Conservation (phyloP, 1,140 invertebrate genomes). For the Oncopeltus fasciatus region DNA sequence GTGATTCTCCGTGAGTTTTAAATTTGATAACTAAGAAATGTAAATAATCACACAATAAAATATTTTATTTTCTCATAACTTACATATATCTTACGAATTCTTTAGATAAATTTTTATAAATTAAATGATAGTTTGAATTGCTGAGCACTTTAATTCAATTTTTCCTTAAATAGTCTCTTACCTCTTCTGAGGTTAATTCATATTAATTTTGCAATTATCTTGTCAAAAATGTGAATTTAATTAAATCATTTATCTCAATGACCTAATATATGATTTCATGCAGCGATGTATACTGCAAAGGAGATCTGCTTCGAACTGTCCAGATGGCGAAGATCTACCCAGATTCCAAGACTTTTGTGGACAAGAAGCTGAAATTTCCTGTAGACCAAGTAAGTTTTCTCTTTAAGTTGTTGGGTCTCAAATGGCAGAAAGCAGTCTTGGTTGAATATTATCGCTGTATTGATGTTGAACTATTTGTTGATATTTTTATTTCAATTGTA, state of each 20-base stretch:
- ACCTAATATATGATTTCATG: conserved; percentile 14
- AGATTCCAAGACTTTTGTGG: conserved; percentile 87
- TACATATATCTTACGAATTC: no score
- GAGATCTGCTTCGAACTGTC: conserved; percentile 60
- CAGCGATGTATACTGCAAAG: conserved; percentile 73
- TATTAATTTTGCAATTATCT: background rate
- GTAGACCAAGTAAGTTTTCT: conserved; percentile 38
- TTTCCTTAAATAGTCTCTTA: no score
- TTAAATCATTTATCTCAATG: no score
- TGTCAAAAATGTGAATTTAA: no score
- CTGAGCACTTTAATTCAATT: no score
- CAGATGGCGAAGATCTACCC: conserved; percentile 60
- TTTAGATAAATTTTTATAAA: no score
- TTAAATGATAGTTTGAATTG: no score
- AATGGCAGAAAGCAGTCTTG: background rate
- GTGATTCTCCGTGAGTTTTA: no score
- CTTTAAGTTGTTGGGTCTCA: background rate
- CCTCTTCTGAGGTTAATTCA: no score
- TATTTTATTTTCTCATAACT: no score
- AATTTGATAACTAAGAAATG: no score
- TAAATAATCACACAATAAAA: no score
- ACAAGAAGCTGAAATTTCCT: conserved; percentile 32
- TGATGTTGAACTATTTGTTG: background rate
- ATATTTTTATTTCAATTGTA: background rate
- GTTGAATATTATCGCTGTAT: background rate